A percentile compares a stretch with the other conserved stretches of the same genome.
Evolutionary conservation across 2,888 invertebrate species (phyloP).

Genomic region (Therioaphis trifolii): DNA sequence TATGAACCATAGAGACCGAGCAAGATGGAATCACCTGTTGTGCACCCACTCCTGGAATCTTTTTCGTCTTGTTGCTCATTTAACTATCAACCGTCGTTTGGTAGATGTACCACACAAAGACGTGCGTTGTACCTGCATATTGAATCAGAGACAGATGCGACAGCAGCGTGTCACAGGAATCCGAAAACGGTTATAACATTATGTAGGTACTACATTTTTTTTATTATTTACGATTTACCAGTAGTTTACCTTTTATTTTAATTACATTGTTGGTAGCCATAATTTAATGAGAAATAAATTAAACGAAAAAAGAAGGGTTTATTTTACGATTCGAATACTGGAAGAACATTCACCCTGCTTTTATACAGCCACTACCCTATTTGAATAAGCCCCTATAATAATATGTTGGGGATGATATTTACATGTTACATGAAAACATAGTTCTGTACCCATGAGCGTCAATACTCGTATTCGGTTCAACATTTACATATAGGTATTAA

Average conservation of each 20-base stretch:
- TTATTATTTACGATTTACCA: neutral
- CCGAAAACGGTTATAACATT: neutral
- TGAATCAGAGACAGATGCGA: neutral
- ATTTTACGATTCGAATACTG: neutral
- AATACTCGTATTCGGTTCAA: too few species aligned
- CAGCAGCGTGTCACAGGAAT: neutral
- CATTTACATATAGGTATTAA: too few species aligned
- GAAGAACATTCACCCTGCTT: neutral
- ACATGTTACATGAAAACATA: neutral
- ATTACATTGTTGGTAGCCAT: too few species aligned
- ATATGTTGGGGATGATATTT: slow-evolving; percentile 27
- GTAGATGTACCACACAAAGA: neutral
- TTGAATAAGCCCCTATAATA: slow-evolving; percentile 22
- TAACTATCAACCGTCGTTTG: slow-evolving; percentile 4
- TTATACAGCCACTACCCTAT: neutral
- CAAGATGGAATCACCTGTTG: slow-evolving; percentile 51
- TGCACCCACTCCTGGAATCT: slow-evolving; percentile 1
- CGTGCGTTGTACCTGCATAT: too few species aligned
- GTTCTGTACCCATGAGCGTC: too few species aligned
- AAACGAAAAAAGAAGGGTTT: slow-evolving; percentile 22
- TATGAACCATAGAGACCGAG: neutral
- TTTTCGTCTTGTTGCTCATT: slow-evolving; percentile 16
- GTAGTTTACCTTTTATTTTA: neutral
- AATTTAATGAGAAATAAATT: slow-evolving; percentile 29
- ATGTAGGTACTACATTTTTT: neutral